Conservation (phyloP, 2,797 vertebrate species). For the Synanceia verrucosa region DNA sequence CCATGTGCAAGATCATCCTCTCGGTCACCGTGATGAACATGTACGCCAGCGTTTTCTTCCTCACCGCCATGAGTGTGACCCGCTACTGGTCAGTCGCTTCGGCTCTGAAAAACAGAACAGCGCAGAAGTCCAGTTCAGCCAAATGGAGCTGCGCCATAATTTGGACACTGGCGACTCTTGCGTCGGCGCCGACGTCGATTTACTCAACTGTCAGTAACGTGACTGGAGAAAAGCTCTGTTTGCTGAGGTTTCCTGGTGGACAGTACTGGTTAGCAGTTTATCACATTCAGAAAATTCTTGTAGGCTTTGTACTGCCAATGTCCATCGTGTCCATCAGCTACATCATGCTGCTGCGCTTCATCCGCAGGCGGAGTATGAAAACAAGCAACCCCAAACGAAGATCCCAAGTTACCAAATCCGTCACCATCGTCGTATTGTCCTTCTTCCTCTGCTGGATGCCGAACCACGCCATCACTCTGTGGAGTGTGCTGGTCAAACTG, state of each 20-base stretch:
- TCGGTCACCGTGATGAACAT: conserved; percentile 88
- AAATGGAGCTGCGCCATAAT: conserved; percentile 69
- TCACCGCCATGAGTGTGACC: conserved; percentile 86
- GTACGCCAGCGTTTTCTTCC: conserved; percentile 88
- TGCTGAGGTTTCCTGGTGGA: conserved; percentile 80
- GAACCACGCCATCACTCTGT: conserved; percentile 82
- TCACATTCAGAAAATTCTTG: conserved; percentile 83
- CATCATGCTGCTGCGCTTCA: conserved; percentile 76
- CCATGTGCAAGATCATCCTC: conserved; percentile 85
- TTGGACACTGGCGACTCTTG: conserved; percentile 79
- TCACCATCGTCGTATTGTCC: conserved; percentile 79
- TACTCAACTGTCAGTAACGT: conserved; percentile 81
- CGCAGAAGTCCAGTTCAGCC: conserved; percentile 52
- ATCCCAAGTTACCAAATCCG: conserved; percentile 78
- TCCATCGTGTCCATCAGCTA: conserved; percentile 80
- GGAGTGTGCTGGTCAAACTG: conserved; percentile 85
- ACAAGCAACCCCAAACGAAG: conserved; percentile 69
- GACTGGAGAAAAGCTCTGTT: conserved; percentile 81
- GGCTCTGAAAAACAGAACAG: conserved; percentile 66
- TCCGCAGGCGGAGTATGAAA: conserved; percentile 75
- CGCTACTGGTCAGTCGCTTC: conserved; percentile 83
- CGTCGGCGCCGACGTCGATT: conserved; percentile 79
- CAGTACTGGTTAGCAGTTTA: conserved; percentile 84
- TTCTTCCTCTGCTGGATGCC: conserved; percentile 85
- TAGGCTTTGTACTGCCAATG: conserved; percentile 83